Percentiles rank a stretch among this genome's conserved stretches.
phyloP scores from a whole-genome alignment of 2,113 vertebrate genomes.

The Lepus europaeus region DNA sequence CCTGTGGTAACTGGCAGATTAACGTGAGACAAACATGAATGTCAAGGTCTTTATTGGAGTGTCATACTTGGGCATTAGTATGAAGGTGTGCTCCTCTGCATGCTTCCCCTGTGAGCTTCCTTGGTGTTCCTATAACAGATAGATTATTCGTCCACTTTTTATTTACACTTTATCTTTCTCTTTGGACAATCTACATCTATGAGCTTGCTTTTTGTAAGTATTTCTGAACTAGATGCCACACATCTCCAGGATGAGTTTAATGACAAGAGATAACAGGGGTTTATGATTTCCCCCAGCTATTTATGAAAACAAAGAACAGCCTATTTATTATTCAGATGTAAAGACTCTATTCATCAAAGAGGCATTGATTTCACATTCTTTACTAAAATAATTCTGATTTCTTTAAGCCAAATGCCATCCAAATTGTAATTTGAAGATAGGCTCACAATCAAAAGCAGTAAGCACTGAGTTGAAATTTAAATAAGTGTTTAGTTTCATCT shows the following conservation, averaged over 20 bases:
- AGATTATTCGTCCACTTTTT: slow-evolving; percentile 60
- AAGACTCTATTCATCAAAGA: slow-evolving; percentile 73
- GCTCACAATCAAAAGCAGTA: slow-evolving; percentile 57
- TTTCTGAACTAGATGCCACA: slow-evolving; percentile 63
- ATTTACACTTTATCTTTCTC: slow-evolving; percentile 60
- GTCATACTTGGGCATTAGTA: not conserved
- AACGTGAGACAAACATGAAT: slow-evolving; percentile 10
- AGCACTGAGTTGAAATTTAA: slow-evolving; percentile 60
- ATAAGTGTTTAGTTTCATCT: slow-evolving; percentile 35
- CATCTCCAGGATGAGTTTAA: slow-evolving; percentile 60
- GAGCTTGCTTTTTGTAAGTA: slow-evolving; percentile 63
- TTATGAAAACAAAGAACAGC: slow-evolving; percentile 72
- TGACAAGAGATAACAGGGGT: slow-evolving; percentile 67
- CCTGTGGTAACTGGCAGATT: not conserved
- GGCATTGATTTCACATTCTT: slow-evolving; percentile 76
- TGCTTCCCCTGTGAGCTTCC: not conserved
- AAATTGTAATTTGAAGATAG: slow-evolving; percentile 75
- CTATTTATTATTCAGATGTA: slow-evolving; percentile 76
- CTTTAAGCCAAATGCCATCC: slow-evolving; percentile 73
- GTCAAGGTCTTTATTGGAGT: slow-evolving; percentile 23
- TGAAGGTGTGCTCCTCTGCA: not conserved
- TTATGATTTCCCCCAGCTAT: slow-evolving; percentile 70
- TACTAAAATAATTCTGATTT: slow-evolving; percentile 71
- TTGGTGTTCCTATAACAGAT: slow-evolving; percentile 21
- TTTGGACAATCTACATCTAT: slow-evolving; percentile 63